phyloP scores from a whole-genome alignment of 2,113 vertebrate genomes.

The Stigmatopora nigra region DNA sequence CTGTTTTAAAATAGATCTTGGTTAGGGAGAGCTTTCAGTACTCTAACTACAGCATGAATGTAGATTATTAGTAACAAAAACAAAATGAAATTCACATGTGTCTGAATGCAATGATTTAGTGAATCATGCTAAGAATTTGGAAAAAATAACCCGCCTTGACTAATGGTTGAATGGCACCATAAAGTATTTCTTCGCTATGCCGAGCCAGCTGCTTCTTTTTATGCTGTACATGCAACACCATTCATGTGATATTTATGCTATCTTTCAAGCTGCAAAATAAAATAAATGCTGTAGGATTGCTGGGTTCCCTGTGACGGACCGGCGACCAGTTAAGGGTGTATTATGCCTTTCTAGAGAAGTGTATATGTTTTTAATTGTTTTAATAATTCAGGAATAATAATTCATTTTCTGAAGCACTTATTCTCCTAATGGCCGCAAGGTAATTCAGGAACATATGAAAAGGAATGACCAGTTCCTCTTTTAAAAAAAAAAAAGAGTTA shows the following conservation, averaged over 20 bases:
- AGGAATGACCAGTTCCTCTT: constrained; percentile 8
- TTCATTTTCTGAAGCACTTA: no score
- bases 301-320: no score
- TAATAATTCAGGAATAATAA: no score
- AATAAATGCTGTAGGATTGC: not conserved
- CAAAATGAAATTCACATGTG: no score
- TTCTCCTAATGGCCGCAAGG: not conserved
- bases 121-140: not conserved
- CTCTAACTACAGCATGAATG: not conserved
- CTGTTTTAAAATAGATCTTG: constrained; percentile 48
- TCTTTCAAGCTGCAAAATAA: not conserved
- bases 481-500: constrained; percentile 14
- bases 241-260: not conserved
- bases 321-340: no score
- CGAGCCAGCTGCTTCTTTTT: not conserved
- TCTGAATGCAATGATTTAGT: not conserved
- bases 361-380: no score
- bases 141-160: not conserved
- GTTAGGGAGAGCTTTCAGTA: not conserved
- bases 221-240: not conserved
- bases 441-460: constrained; percentile 1
- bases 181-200: not conserved
- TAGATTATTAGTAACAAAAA: not conserved
- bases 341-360: no score
- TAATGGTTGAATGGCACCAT: not conserved